Percentiles rank a stretch among this genome's conserved stretches.
These are phyloP conservation scores for Pachydiplax longipennis DNA, from an alignment of 2,888 invertebrate species.

Conservation along the genomic window DNA sequence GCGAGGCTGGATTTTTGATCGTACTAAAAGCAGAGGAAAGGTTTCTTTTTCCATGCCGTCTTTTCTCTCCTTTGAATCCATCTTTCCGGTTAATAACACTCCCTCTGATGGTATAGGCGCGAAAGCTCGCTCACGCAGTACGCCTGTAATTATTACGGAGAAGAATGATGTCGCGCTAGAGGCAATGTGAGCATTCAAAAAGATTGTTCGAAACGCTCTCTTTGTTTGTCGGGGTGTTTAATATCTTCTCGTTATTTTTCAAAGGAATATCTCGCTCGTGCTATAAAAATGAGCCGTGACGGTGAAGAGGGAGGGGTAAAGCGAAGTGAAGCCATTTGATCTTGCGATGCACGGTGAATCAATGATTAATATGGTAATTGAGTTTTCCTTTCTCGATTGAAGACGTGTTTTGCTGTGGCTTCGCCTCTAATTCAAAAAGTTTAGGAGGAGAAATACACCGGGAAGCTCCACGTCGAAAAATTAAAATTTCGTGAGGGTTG, in stretches of 20 bases:
- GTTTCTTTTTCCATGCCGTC: not conserved
- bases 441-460: not conserved
- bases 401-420: not conserved
- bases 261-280: not conserved
- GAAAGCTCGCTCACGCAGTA: not conserved
- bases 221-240: not conserved
- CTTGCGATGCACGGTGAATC: not conserved
- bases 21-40: too few relatives aligned
- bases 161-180: not conserved
- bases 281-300: not conserved
- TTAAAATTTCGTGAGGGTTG: not conserved
- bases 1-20: too few relatives aligned
- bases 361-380: conserved; percentile 24
- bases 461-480: not conserved
- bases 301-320: not conserved
- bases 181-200: not conserved
- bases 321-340: not conserved
- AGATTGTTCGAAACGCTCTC: not conserved
- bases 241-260: not conserved
- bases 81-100: not conserved
- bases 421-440: not conserved
- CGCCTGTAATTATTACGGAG: not conserved
- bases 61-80: not conserved
- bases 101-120: not conserved
- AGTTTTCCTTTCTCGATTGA: not conserved